These are phyloP conservation scores for Lytechinus variegatus DNA, from an alignment of 35 echinoderm and acorn worm genomes.

Conservation along the genomic window DNA sequence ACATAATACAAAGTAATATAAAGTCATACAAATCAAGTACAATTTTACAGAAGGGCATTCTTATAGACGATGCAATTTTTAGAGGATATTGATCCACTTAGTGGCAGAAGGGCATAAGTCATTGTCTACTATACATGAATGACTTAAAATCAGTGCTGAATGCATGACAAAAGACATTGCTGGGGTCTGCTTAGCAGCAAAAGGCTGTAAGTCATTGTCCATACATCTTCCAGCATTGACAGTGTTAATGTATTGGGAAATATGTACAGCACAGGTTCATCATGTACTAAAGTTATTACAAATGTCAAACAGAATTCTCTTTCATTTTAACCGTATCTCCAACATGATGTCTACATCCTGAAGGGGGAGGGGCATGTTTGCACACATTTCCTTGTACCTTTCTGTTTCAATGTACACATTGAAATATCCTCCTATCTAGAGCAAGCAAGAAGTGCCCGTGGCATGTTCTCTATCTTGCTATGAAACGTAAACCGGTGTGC, in stretches of 20 bases:
- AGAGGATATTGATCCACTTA: too few species aligned
- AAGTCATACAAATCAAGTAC: too few species aligned
- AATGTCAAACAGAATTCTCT: not conserved
- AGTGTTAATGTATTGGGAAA: not conserved
- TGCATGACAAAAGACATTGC: not conserved
- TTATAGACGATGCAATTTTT: too few species aligned
- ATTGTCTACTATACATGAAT: too few species aligned
- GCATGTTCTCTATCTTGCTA: not conserved
- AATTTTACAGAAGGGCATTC: too few species aligned
- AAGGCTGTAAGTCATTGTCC: not conserved
- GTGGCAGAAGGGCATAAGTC: too few species aligned
- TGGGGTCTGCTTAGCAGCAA: not conserved
- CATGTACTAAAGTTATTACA: too few species aligned
- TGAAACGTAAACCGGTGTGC: not conserved
- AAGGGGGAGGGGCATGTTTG: not conserved
- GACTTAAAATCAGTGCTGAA: too few species aligned
- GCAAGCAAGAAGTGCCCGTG: not conserved
- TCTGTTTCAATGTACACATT: not conserved
- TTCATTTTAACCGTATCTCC: not conserved
- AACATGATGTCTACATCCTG: too few species aligned
- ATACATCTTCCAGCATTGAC: not conserved
- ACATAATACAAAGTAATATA: too few species aligned
- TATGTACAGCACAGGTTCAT: too few species aligned
- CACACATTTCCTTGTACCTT: not conserved
- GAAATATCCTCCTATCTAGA: not conserved